Percentiles rank a stretch among this genome's conserved stretches.
Conservation (phyloP, 2,888 invertebrate species). For the Disparrhopalites patrizii region DNA sequence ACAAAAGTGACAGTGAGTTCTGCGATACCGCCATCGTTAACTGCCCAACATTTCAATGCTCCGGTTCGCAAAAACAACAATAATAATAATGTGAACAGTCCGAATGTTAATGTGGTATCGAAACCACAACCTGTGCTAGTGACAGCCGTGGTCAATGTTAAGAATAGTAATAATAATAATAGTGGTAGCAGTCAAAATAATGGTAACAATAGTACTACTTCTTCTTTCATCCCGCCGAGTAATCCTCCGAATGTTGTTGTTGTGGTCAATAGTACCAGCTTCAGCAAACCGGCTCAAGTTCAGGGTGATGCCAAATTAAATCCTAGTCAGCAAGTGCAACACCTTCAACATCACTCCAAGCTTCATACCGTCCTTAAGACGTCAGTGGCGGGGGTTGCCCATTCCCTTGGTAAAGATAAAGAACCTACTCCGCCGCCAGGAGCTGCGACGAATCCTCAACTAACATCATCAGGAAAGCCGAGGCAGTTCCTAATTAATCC, state of each 20-base stretch:
- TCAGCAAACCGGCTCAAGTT: constrained; percentile 27
- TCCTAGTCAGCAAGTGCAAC: constrained; percentile 31
- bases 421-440: background rate
- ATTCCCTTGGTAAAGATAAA: constrained; percentile 14
- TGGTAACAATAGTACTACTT: constrained; percentile 17
- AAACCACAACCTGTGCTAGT: constrained; percentile 31
- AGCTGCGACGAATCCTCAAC: constrained; percentile 36
- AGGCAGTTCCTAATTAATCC: constrained; percentile 85
- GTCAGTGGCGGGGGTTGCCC: constrained; percentile 7
- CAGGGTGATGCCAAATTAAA: constrained; percentile 31
- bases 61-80: constrained; percentile 26
- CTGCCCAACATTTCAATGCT: constrained; percentile 24
- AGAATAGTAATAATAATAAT: constrained; percentile 20
- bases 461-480: constrained; percentile 57
- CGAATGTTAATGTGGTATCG: constrained; percentile 22
- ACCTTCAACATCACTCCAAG: constrained; percentile 27
- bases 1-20: constrained; percentile 24
- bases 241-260: constrained; percentile 27
- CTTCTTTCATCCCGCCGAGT: constrained; percentile 30
- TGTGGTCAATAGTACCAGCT: constrained; percentile 24
- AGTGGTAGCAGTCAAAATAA: constrained; percentile 12
- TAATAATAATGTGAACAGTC: constrained; percentile 23
- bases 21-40: background rate
- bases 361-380: constrained; percentile 32
- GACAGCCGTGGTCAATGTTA: constrained; percentile 28